Conservation (phyloP, 2,888 invertebrate genomes). For the Mellilla xanthometata region DNA sequence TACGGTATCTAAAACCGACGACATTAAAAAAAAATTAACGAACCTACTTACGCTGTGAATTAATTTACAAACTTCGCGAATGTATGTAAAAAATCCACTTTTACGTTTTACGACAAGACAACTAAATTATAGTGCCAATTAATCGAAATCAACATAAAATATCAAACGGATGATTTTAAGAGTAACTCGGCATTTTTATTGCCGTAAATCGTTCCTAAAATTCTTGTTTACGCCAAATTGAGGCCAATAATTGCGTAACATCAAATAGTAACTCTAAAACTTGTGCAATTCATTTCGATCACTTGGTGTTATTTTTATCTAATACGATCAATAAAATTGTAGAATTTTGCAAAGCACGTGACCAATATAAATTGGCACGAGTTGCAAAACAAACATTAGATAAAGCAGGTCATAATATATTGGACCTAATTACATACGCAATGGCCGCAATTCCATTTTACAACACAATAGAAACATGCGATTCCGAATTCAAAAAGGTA, state of each 20-base stretch:
- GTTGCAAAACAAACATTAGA: conserved; percentile 25
- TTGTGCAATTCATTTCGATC: conserved; percentile 19
- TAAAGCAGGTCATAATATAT: conserved; percentile 38
- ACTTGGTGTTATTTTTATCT: conserved; percentile 9
- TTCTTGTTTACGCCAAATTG: conserved; percentile 33
- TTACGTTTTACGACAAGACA: conserved; percentile 27
- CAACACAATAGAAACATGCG: conserved; percentile 76
- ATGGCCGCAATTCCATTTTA: conserved; percentile 70
- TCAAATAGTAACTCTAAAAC: conserved; percentile 13
- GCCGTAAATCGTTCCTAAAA: conserved; percentile 30
- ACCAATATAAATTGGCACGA: conserved; percentile 27
- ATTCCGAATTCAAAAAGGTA: conserved; percentile 75
- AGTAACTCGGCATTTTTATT: conserved; percentile 31
- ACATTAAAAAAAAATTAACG: too few species aligned
- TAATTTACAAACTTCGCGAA: conserved; percentile 15
- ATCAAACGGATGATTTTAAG: conserved; percentile 26
- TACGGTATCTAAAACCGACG: too few species aligned
- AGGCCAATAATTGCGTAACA: conserved; percentile 39
- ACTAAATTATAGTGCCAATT: conserved; percentile 30
- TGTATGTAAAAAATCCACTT: conserved; percentile 26
- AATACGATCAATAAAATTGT: conserved; percentile 18
- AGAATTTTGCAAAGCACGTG: conserved; percentile 19
- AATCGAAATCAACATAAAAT: conserved; percentile 27
- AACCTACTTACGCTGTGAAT: conserved; percentile 5
- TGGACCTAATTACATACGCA: conserved; percentile 53